These are phyloP conservation scores for Sminthopsis crassicaudata DNA, from an alignment of 2,113 vertebrate genomes.

Conservation along the genomic window DNA sequence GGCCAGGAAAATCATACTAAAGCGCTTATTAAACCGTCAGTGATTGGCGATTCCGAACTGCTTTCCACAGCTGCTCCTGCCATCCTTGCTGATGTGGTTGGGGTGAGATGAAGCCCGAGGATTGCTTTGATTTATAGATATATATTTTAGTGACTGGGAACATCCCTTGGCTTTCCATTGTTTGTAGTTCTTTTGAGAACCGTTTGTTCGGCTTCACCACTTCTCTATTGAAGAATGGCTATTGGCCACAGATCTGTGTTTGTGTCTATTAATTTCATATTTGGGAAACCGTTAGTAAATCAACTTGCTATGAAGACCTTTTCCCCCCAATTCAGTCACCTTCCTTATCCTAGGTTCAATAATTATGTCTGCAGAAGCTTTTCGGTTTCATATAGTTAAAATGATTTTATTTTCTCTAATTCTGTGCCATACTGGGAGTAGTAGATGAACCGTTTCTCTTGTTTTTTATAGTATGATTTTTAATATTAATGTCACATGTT, in stretches of 20 bases:
- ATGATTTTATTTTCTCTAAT: neutral
- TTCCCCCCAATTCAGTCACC: neutral
- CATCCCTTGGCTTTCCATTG: neutral
- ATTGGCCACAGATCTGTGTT: neutral
- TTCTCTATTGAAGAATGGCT: neutral
- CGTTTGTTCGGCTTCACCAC: neutral
- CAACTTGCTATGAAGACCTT: neutral
- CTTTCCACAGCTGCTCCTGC: neutral
- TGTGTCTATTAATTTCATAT: neutral
- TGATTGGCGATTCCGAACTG: neutral
- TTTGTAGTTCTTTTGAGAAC: neutral
- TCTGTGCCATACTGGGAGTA: neutral
- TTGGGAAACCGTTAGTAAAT: neutral
- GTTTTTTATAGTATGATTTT: neutral
- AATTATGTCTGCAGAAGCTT: neutral
- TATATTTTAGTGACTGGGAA: neutral
- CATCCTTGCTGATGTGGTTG: neutral
- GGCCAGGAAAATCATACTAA: neutral
- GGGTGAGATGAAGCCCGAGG: neutral
- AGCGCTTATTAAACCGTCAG: neutral
- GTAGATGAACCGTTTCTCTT: neutral
- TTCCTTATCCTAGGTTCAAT: neutral
- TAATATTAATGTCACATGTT: neutral
- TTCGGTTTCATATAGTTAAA: neutral
- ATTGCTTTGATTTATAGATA: neutral